Conservation (phyloP, 2,888 invertebrate genomes). For the Spialia ferax region DNA sequence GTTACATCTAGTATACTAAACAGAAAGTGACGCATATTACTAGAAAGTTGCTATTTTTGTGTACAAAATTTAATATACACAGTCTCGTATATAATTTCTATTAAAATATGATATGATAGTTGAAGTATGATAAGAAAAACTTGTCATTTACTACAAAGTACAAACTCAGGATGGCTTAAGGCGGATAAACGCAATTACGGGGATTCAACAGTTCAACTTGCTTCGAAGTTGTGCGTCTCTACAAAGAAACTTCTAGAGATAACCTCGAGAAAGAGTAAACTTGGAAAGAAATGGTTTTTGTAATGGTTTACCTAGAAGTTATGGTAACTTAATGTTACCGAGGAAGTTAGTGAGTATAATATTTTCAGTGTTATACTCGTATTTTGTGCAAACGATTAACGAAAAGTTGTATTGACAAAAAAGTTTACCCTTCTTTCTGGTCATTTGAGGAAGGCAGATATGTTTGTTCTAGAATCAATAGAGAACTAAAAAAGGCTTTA, state of each 20-base stretch:
- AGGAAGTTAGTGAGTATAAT: background rate
- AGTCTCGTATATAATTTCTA: too few species aligned
- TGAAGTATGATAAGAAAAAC: background rate
- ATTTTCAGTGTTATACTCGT: background rate
- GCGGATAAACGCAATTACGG: constrained; percentile 44
- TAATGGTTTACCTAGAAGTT: constrained; percentile 32
- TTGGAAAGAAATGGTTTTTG: constrained; percentile 50
- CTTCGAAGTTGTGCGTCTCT: constrained; percentile 7
- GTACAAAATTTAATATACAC: too few species aligned
- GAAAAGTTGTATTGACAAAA: too few species aligned
- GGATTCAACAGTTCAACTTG: constrained; percentile 42
- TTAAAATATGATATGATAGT: too few species aligned
- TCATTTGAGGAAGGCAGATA: too few species aligned
- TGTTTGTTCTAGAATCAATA: too few species aligned
- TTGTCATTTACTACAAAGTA: constrained; percentile 10
- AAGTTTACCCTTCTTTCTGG: too few species aligned
- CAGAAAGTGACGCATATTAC: too few species aligned
- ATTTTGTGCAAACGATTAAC: background rate
- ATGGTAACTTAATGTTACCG: background rate
- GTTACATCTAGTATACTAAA: too few species aligned
- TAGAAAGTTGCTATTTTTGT: too few species aligned
- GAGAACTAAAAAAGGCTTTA: too few species aligned
- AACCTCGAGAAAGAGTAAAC: constrained; percentile 44
- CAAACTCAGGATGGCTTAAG: constrained; percentile 42
- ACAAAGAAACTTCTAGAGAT: constrained; percentile 40